A percentile compares a stretch with the other conserved stretches of the same genome.
These are phyloP conservation scores for Tolmerus cingulatus DNA, from an alignment of 2,888 invertebrate species.

Conservation along the genomic window DNA sequence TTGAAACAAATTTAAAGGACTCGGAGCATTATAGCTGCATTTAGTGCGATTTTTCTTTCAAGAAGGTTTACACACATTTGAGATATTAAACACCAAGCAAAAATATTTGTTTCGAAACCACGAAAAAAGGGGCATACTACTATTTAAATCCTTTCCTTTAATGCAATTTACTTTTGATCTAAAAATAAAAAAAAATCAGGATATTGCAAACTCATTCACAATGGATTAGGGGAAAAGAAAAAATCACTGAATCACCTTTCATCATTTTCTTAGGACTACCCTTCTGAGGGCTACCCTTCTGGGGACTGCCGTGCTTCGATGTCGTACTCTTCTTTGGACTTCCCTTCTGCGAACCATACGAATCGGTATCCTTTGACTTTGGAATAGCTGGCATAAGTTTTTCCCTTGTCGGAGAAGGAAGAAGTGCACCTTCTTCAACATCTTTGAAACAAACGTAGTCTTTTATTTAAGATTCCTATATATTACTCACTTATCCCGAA, in stretches of 20 bases:
- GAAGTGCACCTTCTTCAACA: slow-evolving; percentile 71
- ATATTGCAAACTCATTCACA: neutral
- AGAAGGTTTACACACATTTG: neutral
- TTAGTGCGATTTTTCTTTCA: neutral
- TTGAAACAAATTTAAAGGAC: neutral
- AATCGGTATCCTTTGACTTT: slow-evolving; percentile 59
- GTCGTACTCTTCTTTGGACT: slow-evolving; percentile 63
- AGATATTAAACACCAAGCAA: neutral
- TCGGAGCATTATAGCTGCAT: neutral
- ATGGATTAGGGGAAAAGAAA: neutral
- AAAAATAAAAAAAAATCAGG: neutral
- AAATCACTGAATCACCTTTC: slow-evolving; percentile 56
- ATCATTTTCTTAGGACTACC: slow-evolving; percentile 68
- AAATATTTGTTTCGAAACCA: neutral
- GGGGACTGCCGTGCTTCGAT: slow-evolving; percentile 64
- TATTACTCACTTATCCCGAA: neutral
- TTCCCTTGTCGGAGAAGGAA: slow-evolving; percentile 75
- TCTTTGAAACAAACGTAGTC: slow-evolving; percentile 53
- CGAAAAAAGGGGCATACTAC: neutral
- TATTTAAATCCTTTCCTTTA: neutral
- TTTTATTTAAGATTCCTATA: neutral
- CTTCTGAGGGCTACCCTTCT: slow-evolving; percentile 66
- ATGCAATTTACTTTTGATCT: neutral
- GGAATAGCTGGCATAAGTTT: slow-evolving; percentile 74
- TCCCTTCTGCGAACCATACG: slow-evolving; percentile 59